Base-by-base conservation (phyloP, 1,140 invertebrate genomes). In the Theocolax elegans region DNA sequence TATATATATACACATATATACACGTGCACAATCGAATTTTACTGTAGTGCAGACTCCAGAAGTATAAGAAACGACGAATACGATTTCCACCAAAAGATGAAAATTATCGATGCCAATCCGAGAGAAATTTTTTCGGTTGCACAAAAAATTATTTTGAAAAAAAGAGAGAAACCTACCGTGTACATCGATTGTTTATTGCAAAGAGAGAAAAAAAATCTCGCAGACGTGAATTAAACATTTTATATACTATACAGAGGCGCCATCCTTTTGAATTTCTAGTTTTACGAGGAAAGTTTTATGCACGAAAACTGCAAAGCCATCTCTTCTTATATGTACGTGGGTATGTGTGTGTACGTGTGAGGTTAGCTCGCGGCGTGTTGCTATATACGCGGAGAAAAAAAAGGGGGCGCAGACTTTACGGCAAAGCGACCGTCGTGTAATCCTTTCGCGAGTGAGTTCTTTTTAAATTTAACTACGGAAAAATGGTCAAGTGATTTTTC, bases 261-360 rank as follows among this genome's bases (percentile, higher is more conserved):
- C 10, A 12, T n/a, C 13, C 27, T 42, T 46, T 35, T 35, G 53
- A 35, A 29, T 31, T 10, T 23, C 29, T 19, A 29, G 44, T n/a
- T 54, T 51, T 67, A 67, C 56, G 66, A 40, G 21, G 9, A 38
- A 60, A 60, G 29, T 60, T 67, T 67, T 67, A 67, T 67, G 44
- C 60, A 58, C 38, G 54, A 60, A 60, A 67, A 67, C 12, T 51
- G 66, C 44, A 54, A 38, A 51, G 58, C 67, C 44, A 60, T 60
- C 56, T 51, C 35, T 51, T 69, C 58, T 44, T 53, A 31, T 44
- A 23, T 35, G 42, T 21, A 31, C 25, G n/a, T n/a, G n/a, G n/a
- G n/a, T n/a, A n/a, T n/a, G n/a, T n/a, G n/a, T n/a, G n/a, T n/a
- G n/a, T n/a, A n/a, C n/a, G n/a, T n/a, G n/a, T n/a, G n/a, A n/a